These are phyloP conservation scores for Scotopteryx bipunctaria DNA, from an alignment of 2,888 invertebrate genomes.

Conservation along the genomic window DNA sequence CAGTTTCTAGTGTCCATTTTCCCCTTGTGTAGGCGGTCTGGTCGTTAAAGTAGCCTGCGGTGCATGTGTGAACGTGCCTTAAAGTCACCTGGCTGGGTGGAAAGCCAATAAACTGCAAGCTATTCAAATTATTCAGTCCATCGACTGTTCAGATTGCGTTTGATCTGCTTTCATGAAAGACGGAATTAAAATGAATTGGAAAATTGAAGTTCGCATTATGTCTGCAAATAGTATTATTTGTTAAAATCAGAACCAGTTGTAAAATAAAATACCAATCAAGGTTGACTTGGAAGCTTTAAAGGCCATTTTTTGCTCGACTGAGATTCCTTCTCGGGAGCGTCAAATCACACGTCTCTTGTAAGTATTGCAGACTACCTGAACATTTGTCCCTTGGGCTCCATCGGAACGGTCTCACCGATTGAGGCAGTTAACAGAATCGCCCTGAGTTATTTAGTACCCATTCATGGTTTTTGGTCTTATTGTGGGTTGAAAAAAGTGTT, in stretches of 20 bases:
- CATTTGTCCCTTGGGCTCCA: constrained; percentile 34
- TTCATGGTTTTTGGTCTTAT: constrained; percentile 20
- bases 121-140: background rate
- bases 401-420: constrained; percentile 27
- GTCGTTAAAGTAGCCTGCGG: too few species aligned
- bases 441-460: constrained; percentile 29
- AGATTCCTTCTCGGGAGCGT: constrained; percentile 18
- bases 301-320: constrained; percentile 23
- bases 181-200: too few species aligned
- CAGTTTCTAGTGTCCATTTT: too few species aligned
- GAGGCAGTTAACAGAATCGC: constrained; percentile 33
- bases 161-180: too few species aligned
- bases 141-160: too few species aligned
- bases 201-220: too few species aligned
- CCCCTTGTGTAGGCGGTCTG: too few species aligned
- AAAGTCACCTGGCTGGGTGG: too few species aligned
- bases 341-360: constrained; percentile 26
- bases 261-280: constrained; percentile 24
- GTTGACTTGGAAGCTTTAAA: constrained; percentile 19
- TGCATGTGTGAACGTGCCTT: too few species aligned
- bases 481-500: constrained; percentile 18
- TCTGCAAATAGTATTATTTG: too few species aligned
- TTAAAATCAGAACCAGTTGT: constrained; percentile 19
- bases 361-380: constrained; percentile 29
- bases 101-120: too few species aligned